phyloP scores from a whole-genome alignment of 2,888 invertebrate species.

The Megaustenia siamemsis region DNA sequence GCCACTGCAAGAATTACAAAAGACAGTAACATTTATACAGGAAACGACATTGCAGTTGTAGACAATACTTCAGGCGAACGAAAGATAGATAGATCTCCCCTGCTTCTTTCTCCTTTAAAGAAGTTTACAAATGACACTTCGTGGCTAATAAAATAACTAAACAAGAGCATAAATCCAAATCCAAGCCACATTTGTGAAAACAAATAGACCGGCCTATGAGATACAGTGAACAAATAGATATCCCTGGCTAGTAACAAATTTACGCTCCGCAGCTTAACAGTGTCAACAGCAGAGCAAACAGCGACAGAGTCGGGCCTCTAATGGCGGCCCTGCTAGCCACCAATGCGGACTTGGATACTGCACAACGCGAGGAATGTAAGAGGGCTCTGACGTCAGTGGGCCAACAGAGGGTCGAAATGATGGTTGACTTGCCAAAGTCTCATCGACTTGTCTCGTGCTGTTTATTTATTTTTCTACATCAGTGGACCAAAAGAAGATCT shows the following conservation, averaged over 20 bases:
- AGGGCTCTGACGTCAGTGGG: neutral
- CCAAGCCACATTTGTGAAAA: slow-evolving; percentile 31
- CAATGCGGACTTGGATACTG: neutral
- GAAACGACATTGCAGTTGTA: no score
- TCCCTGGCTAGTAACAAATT: slow-evolving; percentile 29
- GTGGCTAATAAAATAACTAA: neutral
- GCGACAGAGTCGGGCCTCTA: slow-evolving; percentile 14
- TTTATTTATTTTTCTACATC: no score
- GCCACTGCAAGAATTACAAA: no score
- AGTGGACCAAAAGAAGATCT: neutral
- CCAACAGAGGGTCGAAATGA: no score
- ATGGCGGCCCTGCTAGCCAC: slow-evolving; percentile 13
- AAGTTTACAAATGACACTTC: neutral
- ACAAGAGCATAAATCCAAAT: slow-evolving; percentile 20
- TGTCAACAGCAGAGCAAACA: slow-evolving; percentile 41
- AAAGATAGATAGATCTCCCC: no score
- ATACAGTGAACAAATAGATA: slow-evolving; percentile 35
- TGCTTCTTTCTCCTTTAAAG: no score
- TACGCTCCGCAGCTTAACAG: neutral
- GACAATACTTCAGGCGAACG: no score
- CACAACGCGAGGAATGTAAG: neutral
- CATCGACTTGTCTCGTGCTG: no score
- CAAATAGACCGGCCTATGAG: slow-evolving; percentile 15
- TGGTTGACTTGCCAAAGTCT: neutral
- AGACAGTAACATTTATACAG: no score